phyloP scores from a whole-genome alignment of 2,888 invertebrate species.

The Caenorhabditis plicata region DNA sequence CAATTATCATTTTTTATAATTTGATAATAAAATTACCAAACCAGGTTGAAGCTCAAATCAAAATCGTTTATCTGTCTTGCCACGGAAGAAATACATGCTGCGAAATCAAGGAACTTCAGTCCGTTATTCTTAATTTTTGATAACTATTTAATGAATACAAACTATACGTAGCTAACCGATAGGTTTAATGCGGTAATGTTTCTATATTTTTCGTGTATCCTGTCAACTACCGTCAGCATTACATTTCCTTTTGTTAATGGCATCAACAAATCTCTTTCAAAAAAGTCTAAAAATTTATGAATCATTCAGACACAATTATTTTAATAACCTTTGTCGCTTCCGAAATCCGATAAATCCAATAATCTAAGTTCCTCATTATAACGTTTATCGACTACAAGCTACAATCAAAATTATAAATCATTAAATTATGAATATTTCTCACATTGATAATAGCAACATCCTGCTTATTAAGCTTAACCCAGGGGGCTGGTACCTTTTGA shows the following conservation, averaged over 20 bases:
- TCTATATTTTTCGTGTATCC: conserved; percentile 51
- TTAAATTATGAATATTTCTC: background rate
- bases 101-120: conserved; percentile 49
- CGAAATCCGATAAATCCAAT: conserved; percentile 57
- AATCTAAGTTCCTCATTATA: conserved; percentile 45
- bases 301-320: no score
- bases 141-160: background rate
- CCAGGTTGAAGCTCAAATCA: conserved; percentile 59
- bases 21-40: no score
- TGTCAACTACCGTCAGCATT: conserved; percentile 51
- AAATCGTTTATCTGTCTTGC: conserved; percentile 53
- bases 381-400: conserved; percentile 51
- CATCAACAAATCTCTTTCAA: conserved; percentile 33
- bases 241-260: conserved; percentile 55
- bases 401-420: conserved; percentile 22
- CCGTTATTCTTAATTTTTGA: conserved; percentile 60
- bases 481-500: conserved; percentile 30
- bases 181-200: conserved; percentile 49
- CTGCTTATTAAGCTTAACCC: conserved; percentile 21
- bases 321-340: conserved; percentile 45
- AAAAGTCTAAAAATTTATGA: conserved; percentile 32
- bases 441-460: conserved; percentile 39
- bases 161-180: conserved; percentile 44
- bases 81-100: conserved; percentile 44
- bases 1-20: no score